Conservation (phyloP, 2,797 vertebrate species). For the Hippocampus kuda region DNA sequence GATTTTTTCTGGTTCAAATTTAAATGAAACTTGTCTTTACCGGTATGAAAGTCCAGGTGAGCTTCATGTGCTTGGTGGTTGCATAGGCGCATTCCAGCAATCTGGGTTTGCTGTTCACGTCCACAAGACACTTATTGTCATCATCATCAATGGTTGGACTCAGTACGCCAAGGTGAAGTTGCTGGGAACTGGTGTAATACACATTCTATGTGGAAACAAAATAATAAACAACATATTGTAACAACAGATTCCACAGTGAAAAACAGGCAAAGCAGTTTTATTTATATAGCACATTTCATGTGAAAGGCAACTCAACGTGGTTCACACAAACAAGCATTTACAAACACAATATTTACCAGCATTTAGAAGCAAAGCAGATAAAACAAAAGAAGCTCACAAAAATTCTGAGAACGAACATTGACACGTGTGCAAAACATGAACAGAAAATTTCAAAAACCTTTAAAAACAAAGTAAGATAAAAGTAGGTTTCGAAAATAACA, state of each 20-base stretch:
- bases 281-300: too few species aligned
- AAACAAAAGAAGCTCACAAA: too few species aligned
- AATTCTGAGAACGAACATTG: too few species aligned
- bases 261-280: background rate
- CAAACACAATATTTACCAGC: too few species aligned
- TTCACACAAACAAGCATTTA: too few species aligned
- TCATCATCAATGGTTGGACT: slow-evolving; percentile 89
- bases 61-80: slow-evolving; percentile 89
- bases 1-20: background rate
- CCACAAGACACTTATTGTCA: slow-evolving; percentile 95
- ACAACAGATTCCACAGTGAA: background rate
- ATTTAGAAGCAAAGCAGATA: too few species aligned
- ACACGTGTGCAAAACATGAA: too few species aligned
- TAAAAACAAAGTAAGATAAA: too few species aligned
- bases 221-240: background rate
- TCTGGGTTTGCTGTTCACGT: slow-evolving; percentile 84
- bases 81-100: slow-evolving; percentile 95
- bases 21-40: slow-evolving; percentile 47
- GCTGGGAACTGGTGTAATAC: slow-evolving; percentile 90
- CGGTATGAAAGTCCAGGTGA: slow-evolving; percentile 90
- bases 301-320: too few species aligned
- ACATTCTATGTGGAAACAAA: slow-evolving; percentile 71
- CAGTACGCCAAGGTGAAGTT: slow-evolving; percentile 82
- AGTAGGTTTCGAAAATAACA: too few species aligned
- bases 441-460: too few species aligned